Percentiles rank a stretch among this genome's conserved stretches.
These are phyloP conservation scores for Dunckerocampus dactyliophorus DNA, from an alignment of 2,113 vertebrate genomes.

Conservation along the genomic window DNA sequence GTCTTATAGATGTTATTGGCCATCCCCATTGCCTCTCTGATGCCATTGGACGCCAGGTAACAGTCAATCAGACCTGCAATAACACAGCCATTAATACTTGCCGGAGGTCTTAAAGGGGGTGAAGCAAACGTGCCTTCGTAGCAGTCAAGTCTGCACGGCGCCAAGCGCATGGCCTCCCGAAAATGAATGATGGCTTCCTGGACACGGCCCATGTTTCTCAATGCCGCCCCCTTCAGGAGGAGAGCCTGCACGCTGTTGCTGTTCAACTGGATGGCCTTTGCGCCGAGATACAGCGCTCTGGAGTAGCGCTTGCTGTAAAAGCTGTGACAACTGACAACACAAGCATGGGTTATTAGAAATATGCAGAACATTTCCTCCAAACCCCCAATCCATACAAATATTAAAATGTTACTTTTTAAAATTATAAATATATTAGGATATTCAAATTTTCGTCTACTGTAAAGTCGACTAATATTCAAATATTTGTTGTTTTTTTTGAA, in stretches of 20 bases:
- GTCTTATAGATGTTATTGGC: slow-evolving; percentile 99
- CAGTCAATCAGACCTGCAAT: slow-evolving; percentile 91
- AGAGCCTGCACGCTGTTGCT: slow-evolving; percentile 96
- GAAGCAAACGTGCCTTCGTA: slow-evolving; percentile 80
- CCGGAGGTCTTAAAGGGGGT: no score
- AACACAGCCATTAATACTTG: neutral
- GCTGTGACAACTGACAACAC: slow-evolving; percentile 84
- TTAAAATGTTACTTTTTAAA: no score
- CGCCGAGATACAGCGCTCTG: slow-evolving; percentile 91
- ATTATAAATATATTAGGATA: no score
- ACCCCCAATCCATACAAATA: neutral
- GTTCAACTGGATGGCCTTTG: slow-evolving; percentile 97
- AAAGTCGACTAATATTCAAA: no score
- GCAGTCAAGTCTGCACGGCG: slow-evolving; percentile 92
- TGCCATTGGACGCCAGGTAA: slow-evolving; percentile 92
- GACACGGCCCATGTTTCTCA: slow-evolving; percentile 93
- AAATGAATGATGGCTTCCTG: slow-evolving; percentile 99
- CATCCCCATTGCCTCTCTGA: slow-evolving; percentile 97
- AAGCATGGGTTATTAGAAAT: neutral
- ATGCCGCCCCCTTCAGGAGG: slow-evolving; percentile 91
- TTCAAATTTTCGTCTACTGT: no score
- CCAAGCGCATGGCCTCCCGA: slow-evolving; percentile 90
- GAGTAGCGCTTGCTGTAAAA: slow-evolving; percentile 98
- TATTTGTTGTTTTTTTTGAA: no score
- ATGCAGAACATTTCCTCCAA: no score